Conservation (phyloP, 2,888 invertebrate genomes). For the Gibbula magus region DNA sequence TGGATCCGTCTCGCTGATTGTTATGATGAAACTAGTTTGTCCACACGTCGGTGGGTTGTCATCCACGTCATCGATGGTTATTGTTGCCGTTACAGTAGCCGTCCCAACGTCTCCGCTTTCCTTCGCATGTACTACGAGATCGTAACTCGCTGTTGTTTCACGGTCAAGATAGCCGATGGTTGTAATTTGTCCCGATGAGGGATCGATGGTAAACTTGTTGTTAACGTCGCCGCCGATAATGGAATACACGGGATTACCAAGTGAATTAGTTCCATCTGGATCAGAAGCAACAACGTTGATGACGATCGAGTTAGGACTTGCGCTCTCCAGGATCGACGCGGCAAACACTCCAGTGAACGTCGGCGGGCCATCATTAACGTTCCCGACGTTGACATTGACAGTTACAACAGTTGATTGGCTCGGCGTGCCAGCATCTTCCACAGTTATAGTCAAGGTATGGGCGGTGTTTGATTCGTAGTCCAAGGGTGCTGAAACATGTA, state of each 20-base stretch:
- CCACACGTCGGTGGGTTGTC: constrained; percentile 53
- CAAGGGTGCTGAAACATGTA: constrained; percentile 32
- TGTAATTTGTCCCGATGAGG: constrained; percentile 28
- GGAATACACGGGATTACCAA: constrained; percentile 53
- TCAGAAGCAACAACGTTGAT: constrained; percentile 51
- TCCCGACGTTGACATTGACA: constrained; percentile 49
- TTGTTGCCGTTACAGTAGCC: constrained; percentile 39
- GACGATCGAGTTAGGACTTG: constrained; percentile 37
- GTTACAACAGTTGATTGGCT: constrained; percentile 40
- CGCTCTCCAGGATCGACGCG: constrained; percentile 40
- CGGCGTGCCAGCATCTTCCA: constrained; percentile 23
- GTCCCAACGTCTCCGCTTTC: constrained; percentile 47
- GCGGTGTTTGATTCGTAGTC: constrained; percentile 44
- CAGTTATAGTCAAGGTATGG: constrained; percentile 42
- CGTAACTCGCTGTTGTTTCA: constrained; percentile 17
- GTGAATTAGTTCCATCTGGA: constrained; percentile 46
- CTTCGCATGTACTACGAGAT: constrained; percentile 29
- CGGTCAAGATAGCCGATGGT: constrained; percentile 24
- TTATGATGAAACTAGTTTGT: constrained; percentile 39
- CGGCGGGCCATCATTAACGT: constrained; percentile 59
- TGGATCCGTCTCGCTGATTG: constrained; percentile 44
- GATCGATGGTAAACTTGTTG: constrained; percentile 48
- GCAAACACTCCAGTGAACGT: constrained; percentile 40
- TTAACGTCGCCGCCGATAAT: constrained; percentile 48
- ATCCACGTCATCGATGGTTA: constrained; percentile 45